Evolutionary conservation across 1,140 invertebrate genomes (phyloP).

Genomic region (Brachionus asplanchnoidis): DNA sequence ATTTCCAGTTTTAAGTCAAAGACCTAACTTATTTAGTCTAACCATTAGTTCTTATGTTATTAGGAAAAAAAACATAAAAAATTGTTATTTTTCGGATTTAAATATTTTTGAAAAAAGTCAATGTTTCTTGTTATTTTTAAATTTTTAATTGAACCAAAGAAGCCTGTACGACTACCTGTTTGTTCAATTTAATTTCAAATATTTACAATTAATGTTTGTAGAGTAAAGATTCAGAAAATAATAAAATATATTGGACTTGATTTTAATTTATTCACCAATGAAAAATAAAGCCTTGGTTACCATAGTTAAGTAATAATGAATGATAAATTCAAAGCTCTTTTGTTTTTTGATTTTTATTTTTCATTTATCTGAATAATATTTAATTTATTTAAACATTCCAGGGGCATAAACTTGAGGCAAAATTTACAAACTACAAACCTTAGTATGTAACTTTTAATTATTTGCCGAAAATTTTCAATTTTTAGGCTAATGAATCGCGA

Average conservation of each 20-base stretch:
- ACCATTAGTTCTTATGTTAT: neutral
- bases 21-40: neutral
- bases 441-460: neutral
- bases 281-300: constrained; percentile 1
- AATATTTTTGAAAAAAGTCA: neutral
- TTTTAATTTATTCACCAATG: neutral
- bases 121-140: neutral
- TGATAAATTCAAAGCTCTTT: neutral
- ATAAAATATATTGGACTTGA: constrained; percentile 6
- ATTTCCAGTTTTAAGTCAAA: neutral
- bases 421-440: neutral
- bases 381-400: neutral
- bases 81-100: neutral
- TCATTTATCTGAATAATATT: neutral
- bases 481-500: neutral
- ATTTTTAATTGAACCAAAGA: neutral
- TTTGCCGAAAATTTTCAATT: neutral
- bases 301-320: constrained; percentile 33
- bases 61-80: neutral
- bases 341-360: neutral
- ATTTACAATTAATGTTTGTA: constrained; percentile 27
- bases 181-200: constrained; percentile 1
- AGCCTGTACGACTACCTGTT: neutral
- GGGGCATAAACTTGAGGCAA: neutral
- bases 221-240: neutral